Base-by-base conservation (phyloP, 2,888 invertebrate genomes). In the Gonocerus acuteangulatus region DNA sequence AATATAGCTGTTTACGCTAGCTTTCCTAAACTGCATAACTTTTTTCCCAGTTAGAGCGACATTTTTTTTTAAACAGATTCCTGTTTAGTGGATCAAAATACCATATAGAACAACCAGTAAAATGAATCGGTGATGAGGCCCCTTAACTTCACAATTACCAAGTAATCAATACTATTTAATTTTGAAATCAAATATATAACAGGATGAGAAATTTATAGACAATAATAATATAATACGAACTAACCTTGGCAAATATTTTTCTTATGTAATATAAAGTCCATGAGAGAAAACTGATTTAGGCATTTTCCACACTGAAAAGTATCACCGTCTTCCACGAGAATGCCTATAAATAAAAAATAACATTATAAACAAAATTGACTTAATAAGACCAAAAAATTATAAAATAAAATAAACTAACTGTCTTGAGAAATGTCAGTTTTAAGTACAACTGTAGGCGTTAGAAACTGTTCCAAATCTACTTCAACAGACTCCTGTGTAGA, bases 301-400 rank as follows among this genome's bases (percentile, higher is more conserved):
- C 85, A 86, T 70, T 78, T 76, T 23, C 85, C 85, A 73, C 86
- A 85, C 66, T 83, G 82, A 72, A 85, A 85, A 61, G 84, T 75
- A 73, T 85, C 85, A 68, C 83, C 82, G 62, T 83, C 82, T 67
- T 81, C 81, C 63, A 74, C 54, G 18, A 58, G 54, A 45, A 63
- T 52, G 22, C 59, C 65, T 65, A 3, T 42, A 42, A 21, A 19
- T n/a, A 47, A 19, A 19, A 42, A 4, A 9, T 11, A 42, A 42
- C 15, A n/a, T n/a, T 11, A n/a, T 42, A 42, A 39, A 39, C n/a
- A n/a, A 27, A n/a, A 15, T 19, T 16, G 21, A 19, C 15, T 27
- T 16, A 7, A n/a, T 23, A 27, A 13, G 1, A 34, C 13, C 1
- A 19, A n/a, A 34, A 16, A 27, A 48, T 23, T 27, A 48, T 7